Base-by-base conservation (phyloP, 1,140 invertebrate genomes). In the Latrodectus geometricus region DNA sequence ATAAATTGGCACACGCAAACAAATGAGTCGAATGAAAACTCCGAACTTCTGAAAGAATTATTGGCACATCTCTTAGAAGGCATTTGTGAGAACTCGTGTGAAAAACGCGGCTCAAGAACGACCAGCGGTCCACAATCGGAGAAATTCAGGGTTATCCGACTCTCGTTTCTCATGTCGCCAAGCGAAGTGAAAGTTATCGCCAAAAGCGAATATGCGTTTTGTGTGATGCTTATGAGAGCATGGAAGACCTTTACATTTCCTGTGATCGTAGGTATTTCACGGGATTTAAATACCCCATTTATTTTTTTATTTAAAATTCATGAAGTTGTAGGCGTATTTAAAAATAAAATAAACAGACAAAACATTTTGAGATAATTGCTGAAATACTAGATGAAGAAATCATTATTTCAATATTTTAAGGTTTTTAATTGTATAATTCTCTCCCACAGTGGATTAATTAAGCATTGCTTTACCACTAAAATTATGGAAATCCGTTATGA, bases 121-220 rank as follows among this genome's bases (percentile, higher is more conserved):
- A 69, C 65, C 66, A 80, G 68, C 78, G 76, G 76, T 78, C 61
- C 61, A 80, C 78, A n/a, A 23, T 9, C 50, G 21, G 56, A 52
- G 52, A 83, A 75, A 75, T 61, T 49, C 69, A 52, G 81, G 81
- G 81, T 83, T 83, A 68, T 68, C 21, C 2, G 20, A 73, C 15
- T 56, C 7, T 9, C 35, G 68, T 23, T 15, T n/a, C 17, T 50
- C 61, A 23, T 15, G 49, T 83, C 81, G 81, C 81, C 81, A 83
- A 83, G 49, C 68, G 35, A 66, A 82, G 81, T 75, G 81, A 83
- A 83, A 83, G 81, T 83, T 66, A 17, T 52, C 81, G 81, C 81
- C 81, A 83, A 83, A 73, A 52, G 56, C 35, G 73, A 50, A 14
- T 35, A 48, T 5, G 12, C 21, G 15, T 68, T 82, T 61, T 15